phyloP scores from a whole-genome alignment of 2,113 vertebrate species.

The Petaurus breviceps region DNA sequence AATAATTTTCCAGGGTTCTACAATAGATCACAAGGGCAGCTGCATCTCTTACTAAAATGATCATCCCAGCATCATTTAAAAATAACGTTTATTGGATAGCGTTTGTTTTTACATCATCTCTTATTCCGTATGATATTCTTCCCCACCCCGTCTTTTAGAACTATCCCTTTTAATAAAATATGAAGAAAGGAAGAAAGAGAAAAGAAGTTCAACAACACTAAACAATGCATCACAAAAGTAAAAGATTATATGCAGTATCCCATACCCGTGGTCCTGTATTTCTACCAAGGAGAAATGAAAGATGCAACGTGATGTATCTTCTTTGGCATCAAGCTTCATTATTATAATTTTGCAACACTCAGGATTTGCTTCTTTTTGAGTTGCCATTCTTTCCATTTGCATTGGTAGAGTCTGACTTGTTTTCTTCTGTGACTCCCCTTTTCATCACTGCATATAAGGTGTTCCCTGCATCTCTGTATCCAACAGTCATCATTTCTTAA shows the following conservation, averaged over 20 bases:
- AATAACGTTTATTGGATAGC: background rate
- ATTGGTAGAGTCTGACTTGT: no score
- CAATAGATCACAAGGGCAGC: background rate
- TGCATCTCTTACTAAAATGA: background rate
- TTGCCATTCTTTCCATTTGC: no score
- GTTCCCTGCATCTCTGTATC: no score
- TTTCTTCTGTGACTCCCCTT: no score
- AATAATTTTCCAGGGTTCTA: background rate
- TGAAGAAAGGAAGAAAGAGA: background rate
- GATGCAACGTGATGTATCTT: no score
- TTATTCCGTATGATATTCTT: background rate
- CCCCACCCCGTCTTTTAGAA: background rate
- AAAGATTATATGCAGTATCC: background rate
- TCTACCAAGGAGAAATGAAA: no score
- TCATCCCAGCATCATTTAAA: background rate
- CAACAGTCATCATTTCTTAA: no score
- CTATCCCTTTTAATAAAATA: background rate
- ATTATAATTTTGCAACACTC: no score
- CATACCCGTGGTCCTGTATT: background rate
- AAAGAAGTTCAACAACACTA: background rate
- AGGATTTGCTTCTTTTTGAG: no score
- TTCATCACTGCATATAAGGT: no score
- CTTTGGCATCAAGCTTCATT: no score
- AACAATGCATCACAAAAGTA: background rate
- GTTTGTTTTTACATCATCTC: background rate